Evolutionary conservation across 1,140 invertebrate species (phyloP).

Genomic region (Temnothorax nylanderi): DNA sequence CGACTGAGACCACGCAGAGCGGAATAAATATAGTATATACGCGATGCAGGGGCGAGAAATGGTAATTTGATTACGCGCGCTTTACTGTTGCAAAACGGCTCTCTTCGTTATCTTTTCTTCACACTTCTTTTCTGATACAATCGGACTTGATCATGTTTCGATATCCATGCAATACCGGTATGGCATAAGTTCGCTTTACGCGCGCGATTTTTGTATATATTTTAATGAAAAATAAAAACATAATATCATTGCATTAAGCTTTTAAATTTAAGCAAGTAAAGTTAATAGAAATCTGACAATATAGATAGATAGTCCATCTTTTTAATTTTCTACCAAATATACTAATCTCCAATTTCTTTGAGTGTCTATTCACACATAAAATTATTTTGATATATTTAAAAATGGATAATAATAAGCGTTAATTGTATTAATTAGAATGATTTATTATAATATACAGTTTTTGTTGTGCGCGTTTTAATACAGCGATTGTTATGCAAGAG

Average conservation of each 20-base stretch:
- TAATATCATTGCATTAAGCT: neutral
- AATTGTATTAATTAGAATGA: neutral
- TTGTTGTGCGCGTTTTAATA: neutral
- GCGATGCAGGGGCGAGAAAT: constrained; percentile 20
- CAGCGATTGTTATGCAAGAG: too few relatives aligned
- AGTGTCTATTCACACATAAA: neutral
- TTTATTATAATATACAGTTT: neutral
- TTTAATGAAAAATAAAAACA: neutral
- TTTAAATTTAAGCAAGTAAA: neutral
- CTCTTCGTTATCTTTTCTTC: neutral
- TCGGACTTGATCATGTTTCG: constrained; percentile 3
- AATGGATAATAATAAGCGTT: neutral
- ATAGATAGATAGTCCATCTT: neutral
- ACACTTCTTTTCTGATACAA: neutral
- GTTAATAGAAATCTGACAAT: neutral
- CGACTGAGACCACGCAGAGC: neutral
- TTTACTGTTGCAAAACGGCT: constrained; percentile 20
- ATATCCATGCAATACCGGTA: neutral
- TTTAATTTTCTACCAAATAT: neutral
- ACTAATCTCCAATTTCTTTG: too few relatives aligned
- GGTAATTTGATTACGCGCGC: constrained; percentile 43
- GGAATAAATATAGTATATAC: constrained; percentile 16
- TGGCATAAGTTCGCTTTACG: neutral
- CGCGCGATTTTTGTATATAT: neutral
- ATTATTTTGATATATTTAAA: neutral